These are phyloP conservation scores for Cerceris rybyensis DNA, from an alignment of 2,888 invertebrate genomes.

Conservation along the genomic window DNA sequence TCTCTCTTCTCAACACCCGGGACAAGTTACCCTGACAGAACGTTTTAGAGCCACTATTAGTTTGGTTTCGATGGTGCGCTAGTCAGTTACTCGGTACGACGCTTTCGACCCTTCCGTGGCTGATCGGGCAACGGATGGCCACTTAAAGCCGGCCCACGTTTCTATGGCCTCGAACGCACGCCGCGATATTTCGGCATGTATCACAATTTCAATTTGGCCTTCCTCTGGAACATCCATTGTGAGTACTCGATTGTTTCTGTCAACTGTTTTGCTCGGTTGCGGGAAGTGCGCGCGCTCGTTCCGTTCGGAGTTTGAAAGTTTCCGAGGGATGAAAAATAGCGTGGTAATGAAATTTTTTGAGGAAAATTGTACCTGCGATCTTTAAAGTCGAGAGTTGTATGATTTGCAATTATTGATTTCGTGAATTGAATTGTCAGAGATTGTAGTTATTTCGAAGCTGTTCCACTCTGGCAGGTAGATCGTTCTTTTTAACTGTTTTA, in stretches of 20 bases:
- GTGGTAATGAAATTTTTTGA: too few relatives aligned
- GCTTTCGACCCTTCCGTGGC: constrained; percentile 65
- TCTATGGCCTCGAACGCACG: constrained; percentile 21
- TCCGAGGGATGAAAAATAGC: too few relatives aligned
- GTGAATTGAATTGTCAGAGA: too few relatives aligned
- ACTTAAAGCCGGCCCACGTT: constrained; percentile 55
- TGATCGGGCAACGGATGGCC: constrained; percentile 62
- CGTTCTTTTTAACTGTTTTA: too few relatives aligned
- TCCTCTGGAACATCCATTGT: constrained; percentile 78
- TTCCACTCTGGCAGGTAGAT: too few relatives aligned
- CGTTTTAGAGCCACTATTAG: constrained; percentile 75
- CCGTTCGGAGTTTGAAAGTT: too few relatives aligned
- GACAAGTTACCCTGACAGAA: constrained; percentile 74
- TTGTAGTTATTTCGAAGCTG: too few relatives aligned
- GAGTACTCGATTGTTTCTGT: constrained; percentile 57
- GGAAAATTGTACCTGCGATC: too few relatives aligned
- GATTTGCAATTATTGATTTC: too few relatives aligned
- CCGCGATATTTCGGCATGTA: constrained; percentile 69
- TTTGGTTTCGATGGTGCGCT: constrained; percentile 76
- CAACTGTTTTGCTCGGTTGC: not conserved
- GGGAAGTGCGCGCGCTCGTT: too few relatives aligned
- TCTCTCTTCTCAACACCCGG: constrained; percentile 49
- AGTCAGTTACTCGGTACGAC: constrained; percentile 74
- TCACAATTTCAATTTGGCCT: constrained; percentile 77
- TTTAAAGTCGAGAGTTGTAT: too few relatives aligned